Percentiles rank a stretch among this genome's conserved stretches.
phyloP scores from a whole-genome alignment of 2,113 vertebrate genomes.

The Neolamprologus brichardi region DNA sequence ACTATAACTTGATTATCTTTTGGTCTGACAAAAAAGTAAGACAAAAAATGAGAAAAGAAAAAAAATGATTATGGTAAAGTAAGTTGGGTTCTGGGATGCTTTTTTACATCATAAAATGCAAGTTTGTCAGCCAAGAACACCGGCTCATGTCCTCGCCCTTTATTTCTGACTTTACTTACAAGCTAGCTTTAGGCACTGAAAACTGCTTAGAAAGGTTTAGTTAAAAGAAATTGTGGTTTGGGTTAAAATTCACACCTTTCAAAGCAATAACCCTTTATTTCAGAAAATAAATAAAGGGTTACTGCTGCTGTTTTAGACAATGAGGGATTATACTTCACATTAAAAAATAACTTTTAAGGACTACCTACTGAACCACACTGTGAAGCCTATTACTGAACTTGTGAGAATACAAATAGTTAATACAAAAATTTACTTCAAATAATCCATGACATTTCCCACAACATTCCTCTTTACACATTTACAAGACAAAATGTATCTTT shows the following conservation, averaged over 20 bases:
- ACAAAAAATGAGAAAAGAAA: neutral
- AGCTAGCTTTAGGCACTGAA: neutral
- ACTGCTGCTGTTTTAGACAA: neutral
- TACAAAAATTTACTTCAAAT: neutral
- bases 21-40: neutral
- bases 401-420: neutral
- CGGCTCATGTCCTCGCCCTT: neutral
- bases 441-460: neutral
- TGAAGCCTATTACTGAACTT: neutral
- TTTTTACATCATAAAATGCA: neutral
- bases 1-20: neutral
- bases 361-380: neutral
- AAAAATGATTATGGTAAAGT: neutral
- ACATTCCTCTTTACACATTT: neutral
- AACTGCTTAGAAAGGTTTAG: neutral
- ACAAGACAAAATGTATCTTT: neutral
- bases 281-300: neutral
- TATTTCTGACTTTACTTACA: neutral
- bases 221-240: neutral
- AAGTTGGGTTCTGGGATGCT: neutral
- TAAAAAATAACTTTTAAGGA: neutral
- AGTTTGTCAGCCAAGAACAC: neutral
- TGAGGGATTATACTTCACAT: neutral
- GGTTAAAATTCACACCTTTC: neutral
- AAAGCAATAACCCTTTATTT: neutral